Conservation (phyloP, 2,113 vertebrate genomes). For the Melanerpes aurifrons region DNA sequence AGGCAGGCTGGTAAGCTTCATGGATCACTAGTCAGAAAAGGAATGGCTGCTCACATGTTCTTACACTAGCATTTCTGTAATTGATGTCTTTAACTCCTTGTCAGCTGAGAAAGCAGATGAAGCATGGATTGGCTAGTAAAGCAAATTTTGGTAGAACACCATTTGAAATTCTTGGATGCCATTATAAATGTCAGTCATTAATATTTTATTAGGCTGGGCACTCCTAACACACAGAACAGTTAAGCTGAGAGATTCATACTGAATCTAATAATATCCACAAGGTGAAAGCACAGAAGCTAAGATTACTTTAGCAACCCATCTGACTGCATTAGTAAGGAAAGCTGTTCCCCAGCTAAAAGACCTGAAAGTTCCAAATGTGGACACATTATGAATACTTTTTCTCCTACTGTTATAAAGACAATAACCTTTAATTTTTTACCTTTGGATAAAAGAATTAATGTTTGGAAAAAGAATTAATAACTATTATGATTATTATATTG, state of each 20-base stretch:
- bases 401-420: not conserved
- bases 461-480: not conserved
- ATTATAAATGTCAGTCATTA: not conserved
- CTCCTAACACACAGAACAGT: not conserved
- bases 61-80: not conserved
- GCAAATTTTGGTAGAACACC: not conserved
- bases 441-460: not conserved
- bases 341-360: not conserved
- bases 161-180: not conserved
- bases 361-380: not conserved
- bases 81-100: not conserved
- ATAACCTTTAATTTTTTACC: not conserved
- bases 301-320: not conserved
- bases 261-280: not conserved
- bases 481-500: not conserved
- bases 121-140: not conserved
- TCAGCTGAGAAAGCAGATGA: not conserved
- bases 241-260: not conserved
- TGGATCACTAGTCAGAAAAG: not conserved
- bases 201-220: not conserved
- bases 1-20: not conserved
- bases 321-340: not conserved
- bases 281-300: not conserved
- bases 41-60: not conserved
- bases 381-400: not conserved